These are phyloP conservation scores for Calycopis cecrops DNA, from an alignment of 1,140 invertebrate species.

Conservation along the genomic window DNA sequence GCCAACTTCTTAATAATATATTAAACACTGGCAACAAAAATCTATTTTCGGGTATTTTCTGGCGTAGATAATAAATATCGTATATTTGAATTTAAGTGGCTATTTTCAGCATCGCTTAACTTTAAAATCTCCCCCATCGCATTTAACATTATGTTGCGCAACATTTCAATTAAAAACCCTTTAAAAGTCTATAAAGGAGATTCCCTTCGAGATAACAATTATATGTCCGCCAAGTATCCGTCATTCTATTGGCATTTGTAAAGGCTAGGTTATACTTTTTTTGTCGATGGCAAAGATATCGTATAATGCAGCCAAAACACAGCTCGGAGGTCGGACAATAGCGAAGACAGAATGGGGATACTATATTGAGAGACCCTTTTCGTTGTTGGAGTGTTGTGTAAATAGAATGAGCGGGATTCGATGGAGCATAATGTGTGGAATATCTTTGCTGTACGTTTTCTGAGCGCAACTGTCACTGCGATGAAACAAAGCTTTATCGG, in stretches of 20 bases:
- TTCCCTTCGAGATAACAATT: constrained; percentile 51
- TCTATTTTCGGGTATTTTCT: no score
- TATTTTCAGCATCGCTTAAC: no score
- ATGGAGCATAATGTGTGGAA: constrained; percentile 55
- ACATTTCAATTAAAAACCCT: constrained; percentile 56
- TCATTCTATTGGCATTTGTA: constrained; percentile 43
- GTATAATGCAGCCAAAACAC: constrained; percentile 52
- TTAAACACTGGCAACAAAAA: no score
- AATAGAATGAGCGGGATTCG: constrained; percentile 55
- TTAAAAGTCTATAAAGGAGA: constrained; percentile 34
- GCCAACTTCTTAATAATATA: no score
- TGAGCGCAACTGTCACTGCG: constrained; percentile 33
- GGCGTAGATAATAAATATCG: no score
- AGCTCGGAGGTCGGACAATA: constrained; percentile 48
- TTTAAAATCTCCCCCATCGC: not conserved
- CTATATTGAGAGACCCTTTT: constrained; percentile 70
- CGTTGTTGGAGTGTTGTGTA: constrained; percentile 63
- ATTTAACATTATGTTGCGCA: constrained; percentile 22
- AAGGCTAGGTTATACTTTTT: constrained; percentile 40
- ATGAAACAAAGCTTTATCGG: constrained; percentile 28
- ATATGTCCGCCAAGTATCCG: constrained; percentile 29
- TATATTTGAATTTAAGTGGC: no score
- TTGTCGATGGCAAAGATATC: constrained; percentile 48
- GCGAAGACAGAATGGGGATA: constrained; percentile 56
- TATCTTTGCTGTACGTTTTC: constrained; percentile 42